Conservation (phyloP, 1,140 invertebrate genomes). For the Zaprionus nigranus region DNA sequence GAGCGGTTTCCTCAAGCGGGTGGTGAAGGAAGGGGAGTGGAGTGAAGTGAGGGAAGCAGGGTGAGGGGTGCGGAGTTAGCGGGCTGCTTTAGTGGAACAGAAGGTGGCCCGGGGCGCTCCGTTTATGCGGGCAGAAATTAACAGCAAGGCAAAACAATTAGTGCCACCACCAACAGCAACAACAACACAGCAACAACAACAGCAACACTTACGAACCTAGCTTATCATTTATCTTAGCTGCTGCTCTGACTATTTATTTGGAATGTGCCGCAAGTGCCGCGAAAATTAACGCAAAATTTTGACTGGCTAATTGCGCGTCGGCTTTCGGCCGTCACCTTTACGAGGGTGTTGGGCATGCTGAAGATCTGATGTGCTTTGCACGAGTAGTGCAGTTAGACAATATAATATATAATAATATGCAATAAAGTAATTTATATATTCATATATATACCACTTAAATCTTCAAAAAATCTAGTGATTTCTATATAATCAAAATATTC, state of each 20-base stretch:
- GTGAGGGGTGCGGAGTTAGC: too few relatives aligned
- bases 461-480: neutral
- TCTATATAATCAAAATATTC: neutral
- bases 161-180: conserved; percentile 48
- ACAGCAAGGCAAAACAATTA: conserved; percentile 78
- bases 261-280: conserved; percentile 81
- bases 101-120: conserved; percentile 71
- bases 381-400: neutral
- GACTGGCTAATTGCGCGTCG: conserved; percentile 65
- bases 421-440: neutral
- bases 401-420: neutral
- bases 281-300: conserved; percentile 78
- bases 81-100: conserved; percentile 68
- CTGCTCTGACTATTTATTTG: conserved; percentile 53
- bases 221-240: conserved; percentile 56
- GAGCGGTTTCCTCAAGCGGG: conserved; percentile 45
- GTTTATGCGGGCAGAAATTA: conserved; percentile 81
- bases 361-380: neutral
- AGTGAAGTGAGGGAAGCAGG: neutral
- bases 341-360: neutral
- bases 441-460: neutral
- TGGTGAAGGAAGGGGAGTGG: neutral
- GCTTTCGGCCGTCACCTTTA: conserved; percentile 29
- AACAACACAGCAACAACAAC: neutral
- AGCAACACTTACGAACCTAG: conserved; percentile 20